Base-by-base conservation (phyloP, 2,888 invertebrate species). In the Euzetes globulus region DNA sequence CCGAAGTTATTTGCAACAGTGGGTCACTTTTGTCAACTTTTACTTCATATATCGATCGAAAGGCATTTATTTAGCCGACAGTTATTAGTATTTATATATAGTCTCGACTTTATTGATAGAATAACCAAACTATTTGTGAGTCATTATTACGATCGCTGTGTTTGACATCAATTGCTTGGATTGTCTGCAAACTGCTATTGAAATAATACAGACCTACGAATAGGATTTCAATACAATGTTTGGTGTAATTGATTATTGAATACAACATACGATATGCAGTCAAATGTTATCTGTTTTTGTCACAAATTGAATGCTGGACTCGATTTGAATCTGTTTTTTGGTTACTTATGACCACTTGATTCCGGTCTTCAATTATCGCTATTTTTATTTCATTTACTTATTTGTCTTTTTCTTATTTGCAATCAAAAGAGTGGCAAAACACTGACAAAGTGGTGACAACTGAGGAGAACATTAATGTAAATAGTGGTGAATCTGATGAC, bases 161-260 rank as follows among this genome's bases (percentile, higher is more conserved):
- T 65, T 33, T 65, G 65, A 65, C 65, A 65, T 65, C 19, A 65
- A 65, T 65, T 60, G 60, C 60, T 15, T 27, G 29, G 19, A 60
- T n/a, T 60, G 5, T 6, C 22, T 58, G 27, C 27, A 58, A 58
- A 22, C 33, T 25, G 37, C 37, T 37, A 65, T 65, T 65, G 65
- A 65, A 65, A 65, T 65, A 65, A 65, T 33, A n/a, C 65, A 65
- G 65, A 65, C 65, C 6, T 65, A 15, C n/a, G 65, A 37, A 65
- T 15, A 65, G 37, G 29, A 33, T 19, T 65, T 33, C 33, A 33
- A 65, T 33, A 65, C 65, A 65, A 65, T 65, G 65, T 65, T 37
- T 41, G n/a, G 19, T 37, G n/a, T 65, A 65, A 65, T 37, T 65
- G 65, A 65, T 65, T 33, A 65, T 65, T 65, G 19, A 65, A 37